A percentile compares a stretch with the other conserved stretches of the same genome.
phyloP scores from a whole-genome alignment of 2,113 vertebrate genomes.

The Diphyllodes magnificus region DNA sequence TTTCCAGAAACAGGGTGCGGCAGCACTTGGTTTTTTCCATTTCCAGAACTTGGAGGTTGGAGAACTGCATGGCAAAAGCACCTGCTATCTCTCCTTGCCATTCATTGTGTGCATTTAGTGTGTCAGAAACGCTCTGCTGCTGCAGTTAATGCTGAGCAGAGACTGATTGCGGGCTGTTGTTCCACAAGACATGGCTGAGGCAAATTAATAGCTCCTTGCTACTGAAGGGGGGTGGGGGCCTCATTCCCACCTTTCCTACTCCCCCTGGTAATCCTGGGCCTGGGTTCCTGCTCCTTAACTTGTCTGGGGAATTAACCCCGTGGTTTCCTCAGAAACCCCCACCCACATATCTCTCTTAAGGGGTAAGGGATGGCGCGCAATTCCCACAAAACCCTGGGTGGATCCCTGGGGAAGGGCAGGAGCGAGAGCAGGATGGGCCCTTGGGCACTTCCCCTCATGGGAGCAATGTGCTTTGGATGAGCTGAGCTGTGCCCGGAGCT shows the following conservation, averaged over 20 bases:
- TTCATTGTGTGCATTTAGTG: background rate
- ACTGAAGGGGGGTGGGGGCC: background rate
- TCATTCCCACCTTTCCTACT: background rate
- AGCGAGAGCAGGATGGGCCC: accelerated
- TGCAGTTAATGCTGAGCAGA: conserved; percentile 33
- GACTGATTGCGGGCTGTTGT: conserved; percentile 14
- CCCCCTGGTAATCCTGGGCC: background rate
- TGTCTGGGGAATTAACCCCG: background rate
- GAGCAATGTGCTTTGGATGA: background rate
- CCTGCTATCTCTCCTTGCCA: background rate
- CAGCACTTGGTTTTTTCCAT: background rate
- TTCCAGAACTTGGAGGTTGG: background rate
- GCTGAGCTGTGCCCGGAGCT: background rate
- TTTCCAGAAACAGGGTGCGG: background rate
- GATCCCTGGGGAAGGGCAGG: background rate
- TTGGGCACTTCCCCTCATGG: background rate
- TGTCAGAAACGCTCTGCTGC: conserved; percentile 38
- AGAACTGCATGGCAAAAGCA: accelerated
- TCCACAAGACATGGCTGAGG: background rate
- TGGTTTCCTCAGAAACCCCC: background rate
- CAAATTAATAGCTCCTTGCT: conserved; percentile 34
- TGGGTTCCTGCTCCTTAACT: background rate
- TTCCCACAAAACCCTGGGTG: background rate
- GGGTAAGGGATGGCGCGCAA: accelerated
- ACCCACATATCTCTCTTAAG: accelerated